These are phyloP conservation scores for Drosophila lini DNA, from an alignment of 1,140 invertebrate genomes.

Conservation along the genomic window DNA sequence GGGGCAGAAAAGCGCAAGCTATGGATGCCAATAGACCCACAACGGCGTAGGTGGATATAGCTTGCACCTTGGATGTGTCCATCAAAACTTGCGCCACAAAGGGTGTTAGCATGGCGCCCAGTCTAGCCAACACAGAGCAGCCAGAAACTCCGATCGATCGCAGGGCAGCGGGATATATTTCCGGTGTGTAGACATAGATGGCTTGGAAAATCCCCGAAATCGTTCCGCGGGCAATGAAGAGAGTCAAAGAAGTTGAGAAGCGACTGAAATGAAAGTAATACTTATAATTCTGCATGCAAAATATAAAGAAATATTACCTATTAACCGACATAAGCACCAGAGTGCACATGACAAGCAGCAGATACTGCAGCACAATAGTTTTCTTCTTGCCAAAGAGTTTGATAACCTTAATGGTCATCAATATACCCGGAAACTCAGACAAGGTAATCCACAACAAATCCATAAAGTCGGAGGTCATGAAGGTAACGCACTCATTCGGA, in stretches of 20 bases:
- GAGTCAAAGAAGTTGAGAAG: conserved; percentile 91
- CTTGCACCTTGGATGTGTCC: conserved; percentile 86
- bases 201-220: conserved; percentile 97
- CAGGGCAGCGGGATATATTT: conserved; percentile 88
- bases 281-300: too few relatives aligned
- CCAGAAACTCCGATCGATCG: conserved; percentile 91
- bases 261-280: conserved; percentile 86
- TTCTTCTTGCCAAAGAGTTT: conserved; percentile 95
- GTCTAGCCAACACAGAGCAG: conserved; percentile 91
- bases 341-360: conserved; percentile 93
- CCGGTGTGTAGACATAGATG: conserved; percentile 97
- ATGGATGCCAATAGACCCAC: conserved; percentile 88
- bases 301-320: conserved; percentile 86
- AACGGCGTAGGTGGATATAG: conserved; percentile 87
- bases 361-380: conserved; percentile 97
- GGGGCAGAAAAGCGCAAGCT: conserved; percentile 87
- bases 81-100: conserved; percentile 91
- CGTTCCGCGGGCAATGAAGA: conserved; percentile 95
- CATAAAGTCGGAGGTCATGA: conserved; percentile 95
- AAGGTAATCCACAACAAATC: conserved; percentile 97
- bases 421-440: conserved; percentile 98
- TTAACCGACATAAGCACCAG: conserved; percentile 91
- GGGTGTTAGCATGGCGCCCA: conserved; percentile 93
- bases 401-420: conserved; percentile 96
- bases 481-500: conserved; percentile 83